Base-by-base conservation (phyloP, 2,797 vertebrate genomes). In the Siniperca obscura region DNA sequence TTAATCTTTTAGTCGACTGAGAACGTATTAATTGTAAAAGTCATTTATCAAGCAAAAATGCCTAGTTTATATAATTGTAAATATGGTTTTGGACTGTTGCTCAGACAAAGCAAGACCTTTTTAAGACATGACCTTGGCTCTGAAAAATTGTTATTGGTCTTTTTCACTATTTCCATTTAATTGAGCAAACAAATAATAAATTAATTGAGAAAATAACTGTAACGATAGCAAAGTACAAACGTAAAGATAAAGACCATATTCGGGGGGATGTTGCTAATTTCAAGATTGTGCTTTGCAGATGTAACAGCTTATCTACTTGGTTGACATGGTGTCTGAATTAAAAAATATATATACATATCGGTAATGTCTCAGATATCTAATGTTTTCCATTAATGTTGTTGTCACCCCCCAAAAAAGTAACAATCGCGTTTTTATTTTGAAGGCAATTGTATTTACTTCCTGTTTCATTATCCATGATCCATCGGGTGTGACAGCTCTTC, bases 401-500 rank as follows among this genome's bases (percentile, higher is more conserved):
- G 21, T 42, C 3, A 11, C 11, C 40, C 5, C 34, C 7, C 30
- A 3, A 30, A 1, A 25, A 42, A n/a, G 2, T 5, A 56, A 10
- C 1, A 50, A 19, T 3, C 17, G 7, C n/a, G 36, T 60, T 75
- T 70, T 89, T 87, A 89, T 71, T 86, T 44, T 86, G 79, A 86
- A 86, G 40, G 30, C 0, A 72, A 21, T 10, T 19, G 2, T 16
- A 19, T 66, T 22, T 2, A 50, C 46, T 81, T 27, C 27, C 27
- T 67, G 7, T 25, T 46, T 55, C 11, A 27, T 42, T 19, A 25
- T 5, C 5, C 6, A 3, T 21, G 7, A 22, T 22, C 12, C 27
- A 7, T 3, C 1, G 22, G 2, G 7, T 21, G 14, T 40, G 27
- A 50, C 59, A 53, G 0, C 11, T 36, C 13, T 38, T 19, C 34